These are phyloP conservation scores for Caenorhabditis drosophilae DNA, from an alignment of 2,888 invertebrate genomes.

Conservation along the genomic window DNA sequence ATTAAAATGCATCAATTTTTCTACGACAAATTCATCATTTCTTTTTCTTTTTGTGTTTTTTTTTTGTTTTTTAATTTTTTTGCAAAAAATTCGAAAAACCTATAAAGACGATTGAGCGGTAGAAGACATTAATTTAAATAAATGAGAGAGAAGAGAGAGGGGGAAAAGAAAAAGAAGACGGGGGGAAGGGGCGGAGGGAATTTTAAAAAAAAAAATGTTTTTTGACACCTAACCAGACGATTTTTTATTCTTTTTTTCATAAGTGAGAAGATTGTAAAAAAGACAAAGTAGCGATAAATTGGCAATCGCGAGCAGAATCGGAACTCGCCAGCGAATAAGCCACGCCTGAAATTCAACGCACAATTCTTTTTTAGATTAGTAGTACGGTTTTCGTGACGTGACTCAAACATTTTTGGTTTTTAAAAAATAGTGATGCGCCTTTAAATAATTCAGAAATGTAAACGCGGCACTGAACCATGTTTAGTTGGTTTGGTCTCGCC, in stretches of 20 bases:
- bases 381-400: neutral
- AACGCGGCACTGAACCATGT: too few relatives aligned
- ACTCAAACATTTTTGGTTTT: too few relatives aligned
- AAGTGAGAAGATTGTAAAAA: conserved; percentile 66
- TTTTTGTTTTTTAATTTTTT: neutral
- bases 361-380: neutral
- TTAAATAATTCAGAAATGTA: too few relatives aligned
- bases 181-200: too few relatives aligned
- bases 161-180: too few relatives aligned
- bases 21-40: too few relatives aligned
- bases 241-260: conserved; percentile 54
- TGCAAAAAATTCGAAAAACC: neutral
- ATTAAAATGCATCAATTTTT: too few relatives aligned
- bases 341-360: conserved; percentile 53
- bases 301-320: conserved; percentile 61
- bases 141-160: neutral
- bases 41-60: neutral
- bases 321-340: conserved; percentile 62
- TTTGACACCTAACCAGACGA: too few relatives aligned
- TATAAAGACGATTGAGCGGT: conserved; percentile 17
- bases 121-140: neutral
- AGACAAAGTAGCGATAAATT: conserved; percentile 64
- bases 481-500: too few relatives aligned
- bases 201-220: too few relatives aligned
- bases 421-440: too few relatives aligned